Percentiles rank a stretch among this genome's conserved stretches.
Conservation (phyloP, 2,888 invertebrate genomes). For the Anoplius nigerrimus region DNA sequence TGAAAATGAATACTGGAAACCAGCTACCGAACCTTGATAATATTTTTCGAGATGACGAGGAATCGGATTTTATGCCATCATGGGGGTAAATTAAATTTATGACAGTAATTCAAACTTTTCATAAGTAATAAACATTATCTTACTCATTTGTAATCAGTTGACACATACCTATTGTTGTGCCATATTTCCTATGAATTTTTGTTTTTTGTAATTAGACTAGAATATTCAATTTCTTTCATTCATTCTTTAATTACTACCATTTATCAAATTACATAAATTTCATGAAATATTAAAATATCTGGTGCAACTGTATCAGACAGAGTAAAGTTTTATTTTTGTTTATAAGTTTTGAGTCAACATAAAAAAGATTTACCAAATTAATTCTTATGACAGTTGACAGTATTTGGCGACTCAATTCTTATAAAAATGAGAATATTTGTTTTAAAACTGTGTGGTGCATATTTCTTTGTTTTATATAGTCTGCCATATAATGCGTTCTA, state of each 20-base stretch:
- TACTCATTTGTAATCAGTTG: too few relatives aligned
- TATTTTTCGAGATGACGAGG: conserved; percentile 66
- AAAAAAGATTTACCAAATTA: too few relatives aligned
- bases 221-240: not conserved
- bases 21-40: conserved; percentile 65
- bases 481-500: not conserved
- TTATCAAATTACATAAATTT: not conserved
- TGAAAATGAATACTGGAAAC: conserved; percentile 55
- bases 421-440: not conserved
- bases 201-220: not conserved
- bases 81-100: conserved; percentile 56
- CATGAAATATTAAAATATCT: not conserved
- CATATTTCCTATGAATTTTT: not conserved
- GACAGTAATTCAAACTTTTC: too few relatives aligned
- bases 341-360: too few relatives aligned
- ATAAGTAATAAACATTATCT: not conserved
- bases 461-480: not conserved
- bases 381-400: too few relatives aligned
- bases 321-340: too few relatives aligned
- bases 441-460: not conserved
- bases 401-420: too few relatives aligned
- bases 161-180: not conserved
- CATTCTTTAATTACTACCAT: not conserved
- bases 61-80: conserved; percentile 62
- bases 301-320: too few relatives aligned